These are phyloP conservation scores for Globodera rostochiensis DNA, from an alignment of 1,140 invertebrate genomes.

Conservation along the genomic window DNA sequence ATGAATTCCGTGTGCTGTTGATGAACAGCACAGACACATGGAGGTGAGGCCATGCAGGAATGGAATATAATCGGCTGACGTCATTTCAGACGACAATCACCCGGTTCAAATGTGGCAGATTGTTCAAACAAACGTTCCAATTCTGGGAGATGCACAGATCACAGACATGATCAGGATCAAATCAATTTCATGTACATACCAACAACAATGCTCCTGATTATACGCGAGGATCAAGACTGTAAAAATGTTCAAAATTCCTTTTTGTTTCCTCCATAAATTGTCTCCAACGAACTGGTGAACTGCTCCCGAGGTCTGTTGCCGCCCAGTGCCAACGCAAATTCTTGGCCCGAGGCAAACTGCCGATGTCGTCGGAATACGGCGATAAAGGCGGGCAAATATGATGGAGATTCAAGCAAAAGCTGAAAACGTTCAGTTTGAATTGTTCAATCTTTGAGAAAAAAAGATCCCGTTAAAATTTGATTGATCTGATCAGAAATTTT, in stretches of 20 bases:
- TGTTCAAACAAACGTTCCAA: conserved; percentile 83
- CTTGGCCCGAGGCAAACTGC: conserved; percentile 89
- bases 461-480: too few species aligned
- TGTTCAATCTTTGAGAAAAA: conserved; percentile 78
- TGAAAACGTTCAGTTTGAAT: conserved; percentile 88
- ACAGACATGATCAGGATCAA: conserved; percentile 26
- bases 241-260: too few species aligned
- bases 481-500: too few species aligned
- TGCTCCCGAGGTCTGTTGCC: conserved; percentile 92
- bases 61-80: conserved; percentile 78
- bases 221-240: conserved; percentile 19
- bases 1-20: conserved; percentile 83
- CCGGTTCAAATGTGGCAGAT: conserved; percentile 92
- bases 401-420: conserved; percentile 76
- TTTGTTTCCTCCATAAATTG: too few species aligned
- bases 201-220: conserved; percentile 15
- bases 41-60: conserved; percentile 76
- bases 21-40: conserved; percentile 73
- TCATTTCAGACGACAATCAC: conserved; percentile 98
- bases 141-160: conserved; percentile 84
- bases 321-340: conserved; percentile 91
- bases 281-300: conserved; percentile 75
- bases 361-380: conserved; percentile 82
- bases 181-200: neutral
- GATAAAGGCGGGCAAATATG: conserved; percentile 79